phyloP scores from a whole-genome alignment of 2,797 vertebrate genomes.

The Chanos chanos region DNA sequence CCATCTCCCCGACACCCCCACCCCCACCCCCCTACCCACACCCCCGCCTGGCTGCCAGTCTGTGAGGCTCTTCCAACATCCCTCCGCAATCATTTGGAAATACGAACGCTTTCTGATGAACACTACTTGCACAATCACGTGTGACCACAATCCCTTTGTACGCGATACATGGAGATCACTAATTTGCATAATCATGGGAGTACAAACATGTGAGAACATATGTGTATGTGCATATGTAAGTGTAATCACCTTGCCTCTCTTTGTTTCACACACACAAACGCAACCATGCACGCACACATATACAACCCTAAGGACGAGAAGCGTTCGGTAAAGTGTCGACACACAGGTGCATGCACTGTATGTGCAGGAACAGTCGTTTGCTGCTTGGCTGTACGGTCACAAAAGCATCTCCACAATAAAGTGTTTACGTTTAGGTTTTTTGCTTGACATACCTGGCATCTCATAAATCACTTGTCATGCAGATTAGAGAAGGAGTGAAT shows the following conservation, averaged over 20 bases:
- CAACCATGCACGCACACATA: not conserved
- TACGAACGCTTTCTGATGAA: no score
- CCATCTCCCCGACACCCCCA: not conserved
- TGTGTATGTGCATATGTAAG: no score
- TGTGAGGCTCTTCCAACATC: no score
- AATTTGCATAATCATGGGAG: not conserved
- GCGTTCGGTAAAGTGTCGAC: not conserved
- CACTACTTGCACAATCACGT: no score
- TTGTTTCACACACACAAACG: not conserved
- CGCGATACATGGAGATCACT: not conserved
- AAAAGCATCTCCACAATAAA: constrained; percentile 3
- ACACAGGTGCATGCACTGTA: constrained; percentile 1
- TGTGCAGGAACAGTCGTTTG: not conserved
- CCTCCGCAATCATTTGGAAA: no score
- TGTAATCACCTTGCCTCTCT: no score
- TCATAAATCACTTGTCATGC: constrained; percentile 58
- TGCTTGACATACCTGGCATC: constrained; percentile 41
- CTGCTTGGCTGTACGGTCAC: not conserved
- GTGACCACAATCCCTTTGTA: no score
- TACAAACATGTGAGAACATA: no score
- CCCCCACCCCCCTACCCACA: constrained; percentile 5
- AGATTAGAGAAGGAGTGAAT: constrained; percentile 53
- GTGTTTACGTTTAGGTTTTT: no score
- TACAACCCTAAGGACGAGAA: constrained; percentile 4
- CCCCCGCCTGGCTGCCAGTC: no score